Conservation (phyloP, 1,140 invertebrate genomes). For the Drosophila chauvacae region DNA sequence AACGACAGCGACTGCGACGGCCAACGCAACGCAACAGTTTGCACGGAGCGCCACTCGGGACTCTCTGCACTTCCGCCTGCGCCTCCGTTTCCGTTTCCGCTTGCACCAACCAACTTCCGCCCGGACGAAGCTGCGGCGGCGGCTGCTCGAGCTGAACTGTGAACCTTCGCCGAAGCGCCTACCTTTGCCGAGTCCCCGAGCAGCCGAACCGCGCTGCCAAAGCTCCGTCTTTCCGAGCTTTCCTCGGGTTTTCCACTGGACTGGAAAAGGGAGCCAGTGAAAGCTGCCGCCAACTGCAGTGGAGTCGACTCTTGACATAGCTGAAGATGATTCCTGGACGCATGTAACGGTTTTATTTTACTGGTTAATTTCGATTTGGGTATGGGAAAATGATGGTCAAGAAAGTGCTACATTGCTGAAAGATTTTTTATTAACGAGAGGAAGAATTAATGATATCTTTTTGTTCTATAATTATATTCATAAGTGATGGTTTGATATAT, state of each 20-base stretch:
- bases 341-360: constrained; percentile 7
- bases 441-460: neutral
- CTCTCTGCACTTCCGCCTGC: constrained; percentile 73
- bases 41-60: constrained; percentile 43
- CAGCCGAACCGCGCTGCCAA: constrained; percentile 38
- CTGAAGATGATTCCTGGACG: neutral
- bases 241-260: constrained; percentile 18
- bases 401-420: neutral
- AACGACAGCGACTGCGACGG: constrained; percentile 9
- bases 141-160: constrained; percentile 77
- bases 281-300: constrained; percentile 14
- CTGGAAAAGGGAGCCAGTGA: constrained; percentile 33
- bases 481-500: neutral
- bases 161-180: constrained; percentile 9
- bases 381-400: neutral
- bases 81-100: constrained; percentile 77
- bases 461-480: neutral
- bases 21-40: constrained; percentile 65
- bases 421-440: neutral
- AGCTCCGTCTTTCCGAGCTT: constrained; percentile 32
- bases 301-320: neutral
- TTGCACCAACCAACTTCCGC: constrained; percentile 48
- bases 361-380: neutral
- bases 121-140: constrained; percentile 61
- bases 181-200: constrained; percentile 2